phyloP scores from a whole-genome alignment of 2,113 vertebrate genomes.

The Phyllopteryx taeniolatus region DNA sequence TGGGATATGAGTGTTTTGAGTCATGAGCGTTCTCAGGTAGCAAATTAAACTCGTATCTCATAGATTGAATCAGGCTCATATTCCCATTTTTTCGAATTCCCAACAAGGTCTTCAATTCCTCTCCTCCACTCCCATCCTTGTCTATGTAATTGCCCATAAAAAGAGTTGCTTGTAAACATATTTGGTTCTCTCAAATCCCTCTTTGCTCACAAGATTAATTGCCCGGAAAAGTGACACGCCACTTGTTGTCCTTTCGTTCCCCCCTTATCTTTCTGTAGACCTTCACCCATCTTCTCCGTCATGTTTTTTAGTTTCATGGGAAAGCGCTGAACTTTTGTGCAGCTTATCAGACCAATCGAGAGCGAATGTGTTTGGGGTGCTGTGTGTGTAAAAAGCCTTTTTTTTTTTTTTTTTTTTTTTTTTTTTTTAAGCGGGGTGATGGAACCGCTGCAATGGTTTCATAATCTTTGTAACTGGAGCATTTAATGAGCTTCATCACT shows the following conservation, averaged over 20 bases:
- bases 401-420: slow-evolving; percentile 17
- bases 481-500: slow-evolving; percentile 20
- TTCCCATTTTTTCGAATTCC: neutral
- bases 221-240: slow-evolving; percentile 31
- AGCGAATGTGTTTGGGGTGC: slow-evolving; percentile 18
- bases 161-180: slow-evolving; percentile 51
- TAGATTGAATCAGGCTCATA: neutral
- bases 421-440: slow-evolving; percentile 13
- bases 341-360: slow-evolving; percentile 10
- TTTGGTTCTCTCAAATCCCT: slow-evolving; percentile 49
- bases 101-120: slow-evolving; percentile 7
- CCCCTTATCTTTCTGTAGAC: slow-evolving; percentile 3
- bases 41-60: no score
- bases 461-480: slow-evolving; percentile 30
- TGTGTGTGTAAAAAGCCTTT: slow-evolving; percentile 11
- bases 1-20: no score
- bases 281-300: neutral
- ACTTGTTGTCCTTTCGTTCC: slow-evolving; percentile 42
- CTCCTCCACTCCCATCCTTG: slow-evolving; percentile 17
- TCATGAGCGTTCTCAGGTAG: no score
- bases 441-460: slow-evolving; percentile 54
- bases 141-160: slow-evolving; percentile 60
- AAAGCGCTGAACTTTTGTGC: slow-evolving; percentile 14
- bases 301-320: slow-evolving; percentile 21
- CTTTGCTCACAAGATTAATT: slow-evolving; percentile 54